Base-by-base conservation (phyloP, 1,140 invertebrate genomes). In the Apis dorsata region DNA sequence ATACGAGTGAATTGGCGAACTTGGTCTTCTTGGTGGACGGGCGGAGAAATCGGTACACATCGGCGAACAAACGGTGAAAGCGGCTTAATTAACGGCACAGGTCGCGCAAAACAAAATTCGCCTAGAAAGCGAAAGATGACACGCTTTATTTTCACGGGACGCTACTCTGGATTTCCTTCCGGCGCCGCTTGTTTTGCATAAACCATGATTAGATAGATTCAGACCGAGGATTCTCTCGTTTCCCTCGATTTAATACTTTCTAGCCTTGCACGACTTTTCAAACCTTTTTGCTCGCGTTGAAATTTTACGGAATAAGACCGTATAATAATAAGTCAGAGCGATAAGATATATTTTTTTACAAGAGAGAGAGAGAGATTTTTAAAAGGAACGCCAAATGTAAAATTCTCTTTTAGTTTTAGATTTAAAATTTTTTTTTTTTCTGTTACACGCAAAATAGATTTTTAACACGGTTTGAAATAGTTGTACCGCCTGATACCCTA, bases 91-190 rank as follows among this genome's bases (percentile, higher is more conserved):
- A 84, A 15, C 82, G 12, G 60, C 59, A 55, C 17, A 15, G 77
- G 75, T 80, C 75, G 51, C 65, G 76, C 55, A 77, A 83, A 83
- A 79, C 77, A 84, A 84, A 80, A 84, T 84, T 80, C 44, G 70
- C 62, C 49, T 63, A 79, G 81, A 83, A 83, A 83, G 81, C 81
- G 81, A 83, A 79, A 79, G 81, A 83, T 79, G 75, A 83, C 68
- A 78, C 76, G 68, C 57, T 79, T 79, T 72, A 83, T 83, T 83
- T 83, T 79, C 75, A 79, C 51, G 68, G 53, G 51, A 83, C 75
- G 60, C 12, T 72, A 24, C 62, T 13, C 28, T 15, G 15, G 70
- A 72, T 83, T 79, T 79, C 75, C 75, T 83, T 71, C 81, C 68
- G 66, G 75, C 68, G 17, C 12, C 21, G 15, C n/a, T 34, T 51